Conservation (phyloP, 1,140 invertebrate species). For the Stenopsyche tienmushanensis region DNA sequence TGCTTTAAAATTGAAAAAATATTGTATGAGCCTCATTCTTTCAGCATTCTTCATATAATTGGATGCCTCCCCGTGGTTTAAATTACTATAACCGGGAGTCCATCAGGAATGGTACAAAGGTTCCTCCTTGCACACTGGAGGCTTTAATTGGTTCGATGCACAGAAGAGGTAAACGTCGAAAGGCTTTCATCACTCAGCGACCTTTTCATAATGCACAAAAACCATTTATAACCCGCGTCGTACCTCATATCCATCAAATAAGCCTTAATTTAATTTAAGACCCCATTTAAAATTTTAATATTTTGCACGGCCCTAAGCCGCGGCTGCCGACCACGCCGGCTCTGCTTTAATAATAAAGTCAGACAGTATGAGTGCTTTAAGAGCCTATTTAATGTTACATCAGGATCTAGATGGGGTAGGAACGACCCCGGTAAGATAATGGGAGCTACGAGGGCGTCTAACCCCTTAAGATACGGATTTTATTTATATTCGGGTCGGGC, state of each 20-base stretch:
- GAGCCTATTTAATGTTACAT: slow-evolving; percentile 22
- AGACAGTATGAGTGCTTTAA: slow-evolving; percentile 19
- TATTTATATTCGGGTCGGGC: neutral
- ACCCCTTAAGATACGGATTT: neutral
- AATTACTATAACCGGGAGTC: no score
- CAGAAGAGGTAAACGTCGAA: no score
- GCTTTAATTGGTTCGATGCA: no score
- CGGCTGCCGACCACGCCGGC: no score
- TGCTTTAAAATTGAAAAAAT: no score
- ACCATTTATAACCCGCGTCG: neutral
- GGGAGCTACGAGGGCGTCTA: neutral
- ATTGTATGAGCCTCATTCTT: no score
- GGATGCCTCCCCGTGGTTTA: no score
- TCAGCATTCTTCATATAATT: no score
- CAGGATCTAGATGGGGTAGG: neutral
- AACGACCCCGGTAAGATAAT: neutral
- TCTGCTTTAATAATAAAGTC: slow-evolving; percentile 19
- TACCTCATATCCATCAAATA: neutral
- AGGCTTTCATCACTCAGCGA: no score
- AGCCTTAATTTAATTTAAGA: slow-evolving; percentile 5
- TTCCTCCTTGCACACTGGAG: no score
- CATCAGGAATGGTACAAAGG: no score
- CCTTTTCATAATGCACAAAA: no score
- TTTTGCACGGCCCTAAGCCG: neutral
- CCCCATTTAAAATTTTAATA: slow-evolving; percentile 5